Evolutionary conservation across 2,888 invertebrate species (phyloP), one percentile per base, ranked within the genome.

Genomic region (Brachynemurus nebulosus): DNA sequence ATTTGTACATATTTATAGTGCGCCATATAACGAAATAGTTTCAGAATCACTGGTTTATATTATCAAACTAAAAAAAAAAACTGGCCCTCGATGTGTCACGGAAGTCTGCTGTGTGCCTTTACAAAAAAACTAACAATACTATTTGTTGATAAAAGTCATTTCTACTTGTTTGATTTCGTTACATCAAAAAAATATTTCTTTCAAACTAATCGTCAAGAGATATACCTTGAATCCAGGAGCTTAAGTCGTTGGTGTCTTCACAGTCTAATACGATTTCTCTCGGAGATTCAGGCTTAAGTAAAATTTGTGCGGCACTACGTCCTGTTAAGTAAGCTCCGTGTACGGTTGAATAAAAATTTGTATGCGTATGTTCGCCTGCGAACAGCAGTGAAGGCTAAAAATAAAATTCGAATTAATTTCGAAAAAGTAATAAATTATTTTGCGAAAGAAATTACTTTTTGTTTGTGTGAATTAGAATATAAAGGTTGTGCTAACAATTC

Each of bases 281-380:
- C 35, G 73, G 70, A 47, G 76, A 72, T 40, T 80, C 78, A 14
- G 73, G 65, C 11, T 71, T 69, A 40, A 86, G 60, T 37, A 89
- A 60, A 42, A 76, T 69, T 60, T 86, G 81, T 34, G 89, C 86
- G 27, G 86, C 86, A 14, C 78, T 76, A 54, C 86, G 74, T 2
- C 95, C 93, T 39, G 86, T 86, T 44, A 93, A 67, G 59, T 86
- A 89, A 27, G 95, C 95, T 39, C 95, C 95, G 61, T 95, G 93
- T 25, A 89, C 91, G 2, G 93, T 95, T 40, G 92, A 93, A 65
- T 93, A 95, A 64, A 90, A 93, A 61, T 78, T 85, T 59, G 85
- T 83, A 69, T 95, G 93, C 35, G 92, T 92, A 57, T 93, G 93
- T 69, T 95, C 95, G 47, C 95, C 95, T 55, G 92, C 93, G 70